Conservation (phyloP, 2,888 invertebrate genomes). For the Caenorhabditis sp. region DNA sequence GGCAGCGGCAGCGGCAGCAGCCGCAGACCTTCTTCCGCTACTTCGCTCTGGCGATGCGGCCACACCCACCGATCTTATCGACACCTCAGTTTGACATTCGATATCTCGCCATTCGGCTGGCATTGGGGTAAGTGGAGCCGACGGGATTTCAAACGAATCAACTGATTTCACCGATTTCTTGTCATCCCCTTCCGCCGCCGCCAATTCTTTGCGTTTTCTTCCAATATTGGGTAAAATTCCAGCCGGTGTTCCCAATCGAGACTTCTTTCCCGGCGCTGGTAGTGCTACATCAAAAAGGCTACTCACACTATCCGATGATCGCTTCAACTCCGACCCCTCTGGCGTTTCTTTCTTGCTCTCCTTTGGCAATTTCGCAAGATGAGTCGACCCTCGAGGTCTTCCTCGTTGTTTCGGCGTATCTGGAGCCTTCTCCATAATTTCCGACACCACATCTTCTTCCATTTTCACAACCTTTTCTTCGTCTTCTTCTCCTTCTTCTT, state of each 20-base stretch:
- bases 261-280: background rate
- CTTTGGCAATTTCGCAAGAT: background rate
- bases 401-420: background rate
- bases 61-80: background rate
- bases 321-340: background rate
- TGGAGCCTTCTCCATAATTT: no score
- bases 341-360: background rate
- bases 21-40: background rate
- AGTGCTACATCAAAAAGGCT: no score
- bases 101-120: background rate
- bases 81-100: conserved; percentile 8
- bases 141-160: conserved; percentile 5
- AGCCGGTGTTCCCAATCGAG: background rate
- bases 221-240: background rate
- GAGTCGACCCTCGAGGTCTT: background rate
- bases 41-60: background rate
- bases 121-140: conserved; percentile 5
- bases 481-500: background rate
- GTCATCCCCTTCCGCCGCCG: background rate
- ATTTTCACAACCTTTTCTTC: background rate
- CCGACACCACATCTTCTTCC: background rate
- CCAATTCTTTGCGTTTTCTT: background rate
- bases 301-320: background rate
- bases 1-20: background rate
- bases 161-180: background rate